Evolutionary conservation across 2,888 invertebrate species (phyloP), one percentile per base, ranked within the genome.

Genomic region (Drosophila nigricruria): DNA sequence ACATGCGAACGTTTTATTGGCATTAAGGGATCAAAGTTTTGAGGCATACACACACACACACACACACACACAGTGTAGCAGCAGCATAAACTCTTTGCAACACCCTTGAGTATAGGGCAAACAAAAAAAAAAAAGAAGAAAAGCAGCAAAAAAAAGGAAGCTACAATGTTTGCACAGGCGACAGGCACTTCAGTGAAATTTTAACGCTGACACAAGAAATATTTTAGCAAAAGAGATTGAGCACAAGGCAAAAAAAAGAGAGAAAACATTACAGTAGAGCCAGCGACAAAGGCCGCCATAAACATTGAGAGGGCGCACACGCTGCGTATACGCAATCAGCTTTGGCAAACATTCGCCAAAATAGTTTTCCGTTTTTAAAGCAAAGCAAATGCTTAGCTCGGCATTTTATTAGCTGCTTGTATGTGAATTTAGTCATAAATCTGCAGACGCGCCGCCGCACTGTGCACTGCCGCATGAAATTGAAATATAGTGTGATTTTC

Each of bases 401-500:
- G 84, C 84, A 77, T 86, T 85, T 85, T 85, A 85, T 85, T 85
- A 86, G 84, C 86, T 82, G 86, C 86, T 82, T 82, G 82, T 82
- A 83, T 83, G 86, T 63, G 84, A 85, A 85, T 85, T 86, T 85
- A 85, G 84, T 86, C 84, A 85, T 86, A 85, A 85, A 85, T 85
- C 84, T 85, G 86, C 57, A 71, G 78, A 78, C 73, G 83, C 86
- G 80, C 75, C 81, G 81, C 73, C 77, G 76, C 81, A 71, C 73
- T 75, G 87, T 81, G 83, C 86, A 88, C 60, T 73, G 85, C 83
- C 83, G 83, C 86, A 88, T 87, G 86, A 87, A 87, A 87, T 87
- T 87, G 86, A 87, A 87, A 88, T 88, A 88, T 85, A 86, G 88
- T 87, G 86, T 88, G 88, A 87, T 87, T 85, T 88, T 88, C 88